Evolutionary conservation across 2,797 vertebrate genomes (phyloP).

Genomic region (Eurystomus glaucurus): DNA sequence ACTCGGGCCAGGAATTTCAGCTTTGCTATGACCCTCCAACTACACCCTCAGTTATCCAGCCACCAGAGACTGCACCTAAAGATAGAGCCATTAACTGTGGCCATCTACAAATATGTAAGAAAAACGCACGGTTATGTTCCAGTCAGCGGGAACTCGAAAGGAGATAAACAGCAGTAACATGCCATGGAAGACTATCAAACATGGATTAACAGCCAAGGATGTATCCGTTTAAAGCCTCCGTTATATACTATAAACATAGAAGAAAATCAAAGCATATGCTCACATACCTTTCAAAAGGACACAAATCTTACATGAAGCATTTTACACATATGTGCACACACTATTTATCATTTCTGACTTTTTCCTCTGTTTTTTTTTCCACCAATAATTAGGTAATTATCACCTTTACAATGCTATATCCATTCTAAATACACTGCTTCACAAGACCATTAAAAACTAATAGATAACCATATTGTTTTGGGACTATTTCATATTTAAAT

Average conservation of each 20-base stretch:
- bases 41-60: neutral
- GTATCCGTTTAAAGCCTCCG: neutral
- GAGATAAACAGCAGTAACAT: neutral
- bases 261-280: neutral
- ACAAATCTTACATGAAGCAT: neutral
- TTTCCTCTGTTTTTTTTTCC: neutral
- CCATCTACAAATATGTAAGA: neutral
- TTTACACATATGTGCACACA: neutral
- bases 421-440: slow-evolving; percentile 2
- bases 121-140: neutral
- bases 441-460: slow-evolving; percentile 17
- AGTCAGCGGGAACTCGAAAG: neutral
- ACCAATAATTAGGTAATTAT: neutral
- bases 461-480: neutral
- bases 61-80: neutral
- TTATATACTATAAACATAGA: neutral
- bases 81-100: neutral
- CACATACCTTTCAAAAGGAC: neutral
- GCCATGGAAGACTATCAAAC: neutral
- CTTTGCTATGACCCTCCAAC: neutral
- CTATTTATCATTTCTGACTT: neutral
- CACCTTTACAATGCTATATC: neutral
- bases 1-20: neutral
- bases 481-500: slow-evolving; percentile 52
- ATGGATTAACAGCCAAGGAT: neutral